Conservation (phyloP, 1,140 invertebrate species). For the Drosophila pseudoobscura region DNA sequence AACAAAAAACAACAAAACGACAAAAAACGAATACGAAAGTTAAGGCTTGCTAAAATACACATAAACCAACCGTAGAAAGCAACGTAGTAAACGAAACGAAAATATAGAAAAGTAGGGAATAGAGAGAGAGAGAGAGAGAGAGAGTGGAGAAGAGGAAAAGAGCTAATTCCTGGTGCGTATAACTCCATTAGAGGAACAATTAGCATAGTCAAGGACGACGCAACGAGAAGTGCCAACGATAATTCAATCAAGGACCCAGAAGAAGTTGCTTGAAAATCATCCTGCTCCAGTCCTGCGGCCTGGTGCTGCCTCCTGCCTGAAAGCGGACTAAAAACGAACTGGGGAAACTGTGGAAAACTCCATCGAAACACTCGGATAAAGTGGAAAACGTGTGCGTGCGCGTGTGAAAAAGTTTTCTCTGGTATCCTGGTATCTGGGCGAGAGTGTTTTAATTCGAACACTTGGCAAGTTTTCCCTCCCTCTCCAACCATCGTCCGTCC, state of each 20-base stretch:
- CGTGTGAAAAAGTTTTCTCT: constrained; percentile 53
- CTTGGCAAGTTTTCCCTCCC: constrained; percentile 18
- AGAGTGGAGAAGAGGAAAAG: constrained; percentile 22
- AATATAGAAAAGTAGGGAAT: constrained; percentile 41
- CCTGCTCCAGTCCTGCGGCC: too few species aligned
- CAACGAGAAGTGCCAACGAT: constrained; percentile 54
- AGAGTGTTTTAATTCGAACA: constrained; percentile 59
- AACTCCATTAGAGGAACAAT: constrained; percentile 75
- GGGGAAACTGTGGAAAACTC: constrained; percentile 34
- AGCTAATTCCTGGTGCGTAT: constrained; percentile 73
- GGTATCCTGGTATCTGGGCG: neutral
- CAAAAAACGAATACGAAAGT: constrained; percentile 48
- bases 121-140: constrained; percentile 50
- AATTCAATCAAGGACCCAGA: constrained; percentile 61
- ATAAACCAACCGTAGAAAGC: constrained; percentile 33
- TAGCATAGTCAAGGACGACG: constrained; percentile 48
- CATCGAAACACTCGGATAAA: constrained; percentile 70
- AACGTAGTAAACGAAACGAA: constrained; percentile 29
- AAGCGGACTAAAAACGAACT: constrained; percentile 26
- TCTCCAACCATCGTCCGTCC: constrained; percentile 30
- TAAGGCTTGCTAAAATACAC: constrained; percentile 39
- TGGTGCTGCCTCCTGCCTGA: constrained; percentile 9
- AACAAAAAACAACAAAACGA: constrained; percentile 44
- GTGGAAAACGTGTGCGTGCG: constrained; percentile 64
- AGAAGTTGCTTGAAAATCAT: too few species aligned